These are phyloP conservation scores for Aphodius granarius DNA, from an alignment of 2,888 invertebrate genomes.

Conservation along the genomic window DNA sequence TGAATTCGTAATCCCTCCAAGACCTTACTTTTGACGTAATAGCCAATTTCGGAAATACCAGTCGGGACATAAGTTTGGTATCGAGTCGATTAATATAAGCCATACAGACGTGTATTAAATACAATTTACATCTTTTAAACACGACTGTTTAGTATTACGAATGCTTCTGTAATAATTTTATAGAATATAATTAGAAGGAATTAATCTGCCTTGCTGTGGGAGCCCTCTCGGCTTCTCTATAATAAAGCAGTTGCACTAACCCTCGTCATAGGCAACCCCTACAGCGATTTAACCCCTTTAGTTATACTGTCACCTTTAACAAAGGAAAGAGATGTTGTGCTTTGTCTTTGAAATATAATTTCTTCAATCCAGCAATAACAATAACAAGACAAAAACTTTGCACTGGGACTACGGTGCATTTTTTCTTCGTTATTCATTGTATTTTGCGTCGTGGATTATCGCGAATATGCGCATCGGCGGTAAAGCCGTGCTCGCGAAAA, in stretches of 20 bases:
- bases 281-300: not conserved
- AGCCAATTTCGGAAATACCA: not conserved
- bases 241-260: not conserved
- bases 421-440: not conserved
- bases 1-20: constrained; percentile 45
- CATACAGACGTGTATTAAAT: not conserved
- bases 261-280: not conserved
- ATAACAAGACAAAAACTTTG: too few relatives aligned
- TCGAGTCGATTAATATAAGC: not conserved
- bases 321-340: too few relatives aligned
- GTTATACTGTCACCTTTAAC: not conserved
- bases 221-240: not conserved
- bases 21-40: not conserved
- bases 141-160: not conserved
- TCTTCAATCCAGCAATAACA: too few relatives aligned
- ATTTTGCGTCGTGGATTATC: not conserved
- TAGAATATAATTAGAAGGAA: not conserved
- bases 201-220: not conserved
- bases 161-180: too few relatives aligned
- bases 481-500: not conserved
- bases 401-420: too few relatives aligned
- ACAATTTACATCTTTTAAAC: not conserved
- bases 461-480: not conserved
- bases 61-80: not conserved
- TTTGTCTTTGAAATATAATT: too few relatives aligned